Conservation (phyloP, 1,140 invertebrate species). For the Cotesia vestalis region DNA sequence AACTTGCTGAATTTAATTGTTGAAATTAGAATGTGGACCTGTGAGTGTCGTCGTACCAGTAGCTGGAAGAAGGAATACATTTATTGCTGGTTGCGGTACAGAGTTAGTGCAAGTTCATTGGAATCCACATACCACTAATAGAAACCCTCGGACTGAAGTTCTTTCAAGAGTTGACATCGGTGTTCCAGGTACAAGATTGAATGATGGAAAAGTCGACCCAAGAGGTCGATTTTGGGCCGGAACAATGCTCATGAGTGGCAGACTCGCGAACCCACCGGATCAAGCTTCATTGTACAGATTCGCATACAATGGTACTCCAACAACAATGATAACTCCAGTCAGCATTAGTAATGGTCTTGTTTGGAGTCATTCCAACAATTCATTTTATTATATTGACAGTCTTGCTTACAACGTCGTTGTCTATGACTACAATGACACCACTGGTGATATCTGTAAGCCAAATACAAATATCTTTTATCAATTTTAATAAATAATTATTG, state of each 20-base stretch:
- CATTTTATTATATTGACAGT: slow-evolving; percentile 82
- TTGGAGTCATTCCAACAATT: slow-evolving; percentile 76
- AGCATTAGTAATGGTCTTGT: slow-evolving; percentile 84
- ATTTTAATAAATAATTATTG: too few relatives aligned
- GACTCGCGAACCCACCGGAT: slow-evolving; percentile 61
- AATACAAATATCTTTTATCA: slow-evolving; percentile 13
- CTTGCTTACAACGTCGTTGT: slow-evolving; percentile 72
- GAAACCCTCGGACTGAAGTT: slow-evolving; percentile 63
- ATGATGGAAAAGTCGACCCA: slow-evolving; percentile 89
- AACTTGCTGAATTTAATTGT: slow-evolving; percentile 4
- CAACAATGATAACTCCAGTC: slow-evolving; percentile 61
- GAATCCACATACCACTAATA: slow-evolving; percentile 68
- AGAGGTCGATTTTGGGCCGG: slow-evolving; percentile 81
- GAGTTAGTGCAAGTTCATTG: slow-evolving; percentile 74
- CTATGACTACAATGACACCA: slow-evolving; percentile 71
- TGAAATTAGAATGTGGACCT: background rate
- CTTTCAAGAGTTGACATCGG: slow-evolving; percentile 71
- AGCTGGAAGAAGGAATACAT: slow-evolving; percentile 68
- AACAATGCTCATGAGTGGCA: slow-evolving; percentile 73
- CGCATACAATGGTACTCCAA: slow-evolving; percentile 55
- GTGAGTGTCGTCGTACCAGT: slow-evolving; percentile 71
- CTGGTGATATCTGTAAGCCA: slow-evolving; percentile 60
- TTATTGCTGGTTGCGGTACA: slow-evolving; percentile 73
- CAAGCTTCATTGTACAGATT: slow-evolving; percentile 70
- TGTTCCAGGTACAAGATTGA: slow-evolving; percentile 74